Base-by-base conservation (phyloP, 2,797 vertebrate species). In the Nannoperca australis region DNA sequence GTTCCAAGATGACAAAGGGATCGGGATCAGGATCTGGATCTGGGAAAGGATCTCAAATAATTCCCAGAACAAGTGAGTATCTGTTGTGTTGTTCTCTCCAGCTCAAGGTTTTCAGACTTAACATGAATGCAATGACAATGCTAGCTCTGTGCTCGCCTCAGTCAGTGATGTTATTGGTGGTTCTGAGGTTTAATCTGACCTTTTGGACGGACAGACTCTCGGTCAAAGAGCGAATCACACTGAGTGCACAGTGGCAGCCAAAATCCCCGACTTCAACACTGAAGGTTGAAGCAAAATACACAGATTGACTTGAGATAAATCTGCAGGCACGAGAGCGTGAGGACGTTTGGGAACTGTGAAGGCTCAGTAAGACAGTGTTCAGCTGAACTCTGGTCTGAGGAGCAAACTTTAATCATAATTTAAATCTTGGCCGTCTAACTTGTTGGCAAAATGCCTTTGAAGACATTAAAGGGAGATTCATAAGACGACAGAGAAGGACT, bases 401-500 rank as follows among this genome's bases (percentile, higher is more conserved):
- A 67, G 40, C 3, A 78, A 76, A 66, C 58, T 84, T 81, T 72
- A 76, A 83, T 79, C 78, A 82, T 63, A 65, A 80, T 82, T 85
- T 76, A 24, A 72, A 79, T 79, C 63, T 76, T 79, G 83, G 82
- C 82, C 45, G 65, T 56, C 27, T 3, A n/a, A 56, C 67, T 32
- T 56, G 56, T 53, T 90, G 90, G 83, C 74, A 82, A 86, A 76
- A 60, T 67, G 77, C 73, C 81, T 55, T 61, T 40, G 64, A 76
- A 83, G 24, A 53, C 54, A 85, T 81, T 73, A 78, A 69, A 62
- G 60, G 53, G 40, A 67, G 58, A 82, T 67, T 74, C 20, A 61
- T 70, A 50, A 1, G 15, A 50, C 2, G 2, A 7, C 24, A 7
- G 12, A 30, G 45, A 68, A 73, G 45, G 32, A 22, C 53, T 65